Percentiles rank a stretch among this genome's conserved stretches.
These are phyloP conservation scores for Kradibia gibbosae DNA, from an alignment of 1,140 invertebrate genomes.

Conservation along the genomic window DNA sequence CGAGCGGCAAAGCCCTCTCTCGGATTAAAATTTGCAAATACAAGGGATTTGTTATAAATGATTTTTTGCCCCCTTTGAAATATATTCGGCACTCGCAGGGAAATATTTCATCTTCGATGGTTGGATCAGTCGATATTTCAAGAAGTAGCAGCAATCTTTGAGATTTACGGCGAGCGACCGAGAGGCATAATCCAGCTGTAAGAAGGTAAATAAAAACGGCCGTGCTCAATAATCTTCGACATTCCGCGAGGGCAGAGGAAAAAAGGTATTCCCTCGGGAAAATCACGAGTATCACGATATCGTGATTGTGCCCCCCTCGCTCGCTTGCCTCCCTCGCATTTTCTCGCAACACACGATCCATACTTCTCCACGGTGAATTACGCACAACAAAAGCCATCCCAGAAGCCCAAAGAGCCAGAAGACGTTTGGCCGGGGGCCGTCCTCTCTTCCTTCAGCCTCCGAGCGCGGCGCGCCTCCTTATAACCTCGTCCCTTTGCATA, in stretches of 20 bases:
- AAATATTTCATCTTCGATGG: not conserved
- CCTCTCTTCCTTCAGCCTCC: slow-evolving; percentile 6
- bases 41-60: not conserved
- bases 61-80: not conserved
- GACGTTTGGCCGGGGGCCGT: not conserved
- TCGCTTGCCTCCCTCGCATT: not conserved
- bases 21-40: not conserved
- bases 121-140: not conserved
- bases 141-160: not conserved
- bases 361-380: slow-evolving; percentile 12
- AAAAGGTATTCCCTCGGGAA: not conserved
- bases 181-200: not conserved
- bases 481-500: slow-evolving; percentile 4
- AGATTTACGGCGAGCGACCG: not conserved
- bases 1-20: not conserved
- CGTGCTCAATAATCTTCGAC: not conserved
- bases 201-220: too few relatives aligned
- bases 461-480: not conserved
- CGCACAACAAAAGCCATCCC: slow-evolving; percentile 18
- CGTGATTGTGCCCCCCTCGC: not conserved
- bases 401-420: slow-evolving; percentile 23
- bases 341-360: slow-evolving; percentile 11
- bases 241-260: not conserved
- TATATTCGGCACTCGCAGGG: not conserved
- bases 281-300: slow-evolving; percentile 1